Evolutionary conservation across 2,797 vertebrate species (phyloP).

Genomic region (Pseudochirops cupreus): DNA sequence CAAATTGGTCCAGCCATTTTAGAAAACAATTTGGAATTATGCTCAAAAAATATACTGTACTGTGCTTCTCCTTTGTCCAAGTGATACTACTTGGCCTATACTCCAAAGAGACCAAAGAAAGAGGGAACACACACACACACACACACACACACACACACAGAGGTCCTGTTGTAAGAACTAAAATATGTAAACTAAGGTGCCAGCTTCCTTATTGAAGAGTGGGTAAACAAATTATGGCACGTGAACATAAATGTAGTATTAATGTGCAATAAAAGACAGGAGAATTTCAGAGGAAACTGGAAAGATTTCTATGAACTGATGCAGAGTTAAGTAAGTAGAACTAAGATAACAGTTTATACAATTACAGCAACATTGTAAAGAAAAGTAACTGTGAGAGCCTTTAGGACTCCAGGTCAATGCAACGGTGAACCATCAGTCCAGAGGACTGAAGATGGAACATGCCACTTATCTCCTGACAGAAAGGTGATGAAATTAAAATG

Average conservation of each 20-base stretch:
- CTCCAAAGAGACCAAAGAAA: neutral
- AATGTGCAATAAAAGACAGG: neutral
- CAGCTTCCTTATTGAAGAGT: neutral
- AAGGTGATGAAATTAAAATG: neutral
- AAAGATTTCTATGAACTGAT: neutral
- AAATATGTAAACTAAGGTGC: neutral
- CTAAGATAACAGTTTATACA: neutral
- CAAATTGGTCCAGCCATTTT: neutral
- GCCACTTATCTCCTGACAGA: neutral
- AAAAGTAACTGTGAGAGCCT: neutral
- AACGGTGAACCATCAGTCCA: neutral
- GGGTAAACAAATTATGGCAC: neutral
- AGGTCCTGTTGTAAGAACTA: neutral
- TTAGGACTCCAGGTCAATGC: neutral
- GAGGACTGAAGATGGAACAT: neutral
- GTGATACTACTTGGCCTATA: neutral
- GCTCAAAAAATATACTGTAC: neutral
- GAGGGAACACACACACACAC: neutral
- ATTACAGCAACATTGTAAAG: neutral
- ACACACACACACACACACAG: neutral
- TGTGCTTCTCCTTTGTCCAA: neutral
- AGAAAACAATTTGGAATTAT: neutral
- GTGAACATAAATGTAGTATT: neutral
- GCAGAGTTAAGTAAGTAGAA: neutral
- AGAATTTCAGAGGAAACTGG: neutral